Conservation (phyloP, 2,113 vertebrate genomes). For the Hippocampus mohnikei region DNA sequence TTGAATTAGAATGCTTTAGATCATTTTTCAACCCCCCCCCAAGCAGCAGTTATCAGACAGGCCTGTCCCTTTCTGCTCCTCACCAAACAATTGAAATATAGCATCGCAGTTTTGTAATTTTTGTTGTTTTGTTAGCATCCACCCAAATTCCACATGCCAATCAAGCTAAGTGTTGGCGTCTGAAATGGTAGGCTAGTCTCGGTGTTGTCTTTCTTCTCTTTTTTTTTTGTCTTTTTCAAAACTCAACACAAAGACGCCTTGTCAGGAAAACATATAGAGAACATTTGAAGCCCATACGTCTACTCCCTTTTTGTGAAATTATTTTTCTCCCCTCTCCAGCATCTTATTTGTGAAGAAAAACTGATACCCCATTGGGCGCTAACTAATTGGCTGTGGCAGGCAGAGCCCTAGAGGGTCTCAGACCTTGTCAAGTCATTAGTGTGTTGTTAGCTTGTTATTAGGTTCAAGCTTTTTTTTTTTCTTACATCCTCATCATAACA, state of each 20-base stretch:
- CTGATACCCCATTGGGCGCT: slow-evolving; percentile 17
- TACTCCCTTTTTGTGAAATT: too few relatives aligned
- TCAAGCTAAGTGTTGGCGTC: background rate
- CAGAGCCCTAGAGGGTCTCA: slow-evolving; percentile 24
- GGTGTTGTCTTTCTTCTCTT: too few relatives aligned
- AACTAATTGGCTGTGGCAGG: slow-evolving; percentile 40
- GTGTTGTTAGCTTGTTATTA: slow-evolving; percentile 43
- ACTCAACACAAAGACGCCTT: background rate
- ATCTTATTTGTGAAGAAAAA: slow-evolving; percentile 28
- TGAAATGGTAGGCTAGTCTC: background rate
- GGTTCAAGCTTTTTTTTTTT: slow-evolving; percentile 10
- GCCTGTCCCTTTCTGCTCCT: background rate
- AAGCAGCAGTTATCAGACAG: background rate
- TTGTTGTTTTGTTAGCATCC: background rate
- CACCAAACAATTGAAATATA: background rate
- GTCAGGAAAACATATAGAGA: background rate
- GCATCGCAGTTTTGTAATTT: background rate
- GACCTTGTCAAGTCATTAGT: slow-evolving; percentile 39
- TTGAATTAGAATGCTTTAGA: slow-evolving; percentile 52
- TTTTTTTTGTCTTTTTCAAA: background rate
- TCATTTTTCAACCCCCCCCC: slow-evolving; percentile 40
- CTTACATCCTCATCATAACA: slow-evolving; percentile 17
- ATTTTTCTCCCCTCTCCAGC: background rate
- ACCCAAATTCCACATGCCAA: background rate
- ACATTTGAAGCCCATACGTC: background rate